Conservation (phyloP, 1,140 invertebrate genomes). For the Melipona quadrifasciata region DNA sequence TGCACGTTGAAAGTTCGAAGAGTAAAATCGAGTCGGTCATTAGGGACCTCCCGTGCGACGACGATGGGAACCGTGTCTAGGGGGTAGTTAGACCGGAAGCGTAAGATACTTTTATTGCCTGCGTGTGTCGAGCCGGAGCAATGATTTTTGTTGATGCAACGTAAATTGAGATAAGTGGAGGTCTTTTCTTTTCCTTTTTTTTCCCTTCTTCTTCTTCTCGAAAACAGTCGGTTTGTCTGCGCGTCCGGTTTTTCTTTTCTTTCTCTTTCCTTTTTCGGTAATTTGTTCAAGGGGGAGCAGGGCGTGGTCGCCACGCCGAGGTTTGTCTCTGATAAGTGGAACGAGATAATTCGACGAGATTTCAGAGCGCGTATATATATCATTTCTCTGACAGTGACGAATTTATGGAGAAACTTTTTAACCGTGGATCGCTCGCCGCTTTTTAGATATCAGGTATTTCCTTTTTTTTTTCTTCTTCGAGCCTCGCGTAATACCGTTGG, state of each 20-base stretch:
- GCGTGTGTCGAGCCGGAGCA: neutral
- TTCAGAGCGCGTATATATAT: constrained; percentile 14
- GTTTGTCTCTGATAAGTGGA: constrained; percentile 26
- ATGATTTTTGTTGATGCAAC: neutral
- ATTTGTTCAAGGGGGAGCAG: constrained; percentile 2
- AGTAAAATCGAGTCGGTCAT: neutral
- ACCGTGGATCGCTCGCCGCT: neutral
- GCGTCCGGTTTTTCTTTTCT: neutral
- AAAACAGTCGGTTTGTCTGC: neutral
- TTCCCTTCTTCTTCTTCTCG: too few species aligned
- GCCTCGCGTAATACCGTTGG: neutral
- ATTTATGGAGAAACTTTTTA: constrained; percentile 21
- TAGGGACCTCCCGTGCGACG: neutral
- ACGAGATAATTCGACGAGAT: constrained; percentile 26
- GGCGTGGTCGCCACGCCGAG: neutral
- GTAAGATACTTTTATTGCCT: constrained; percentile 5
- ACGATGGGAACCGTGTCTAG: neutral
- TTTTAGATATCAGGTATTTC: neutral
- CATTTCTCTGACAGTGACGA: constrained; percentile 27
- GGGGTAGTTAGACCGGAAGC: neutral
- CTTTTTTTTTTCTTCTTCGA: neutral
- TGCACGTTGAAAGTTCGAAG: neutral
- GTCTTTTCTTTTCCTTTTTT: too few species aligned
- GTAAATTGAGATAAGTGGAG: neutral
- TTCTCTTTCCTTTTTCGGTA: neutral